These are phyloP conservation scores for Chondrosia reniformis DNA, from an alignment of 37 sponge, comb jelly and placozoan species.

Conservation along the genomic window DNA sequence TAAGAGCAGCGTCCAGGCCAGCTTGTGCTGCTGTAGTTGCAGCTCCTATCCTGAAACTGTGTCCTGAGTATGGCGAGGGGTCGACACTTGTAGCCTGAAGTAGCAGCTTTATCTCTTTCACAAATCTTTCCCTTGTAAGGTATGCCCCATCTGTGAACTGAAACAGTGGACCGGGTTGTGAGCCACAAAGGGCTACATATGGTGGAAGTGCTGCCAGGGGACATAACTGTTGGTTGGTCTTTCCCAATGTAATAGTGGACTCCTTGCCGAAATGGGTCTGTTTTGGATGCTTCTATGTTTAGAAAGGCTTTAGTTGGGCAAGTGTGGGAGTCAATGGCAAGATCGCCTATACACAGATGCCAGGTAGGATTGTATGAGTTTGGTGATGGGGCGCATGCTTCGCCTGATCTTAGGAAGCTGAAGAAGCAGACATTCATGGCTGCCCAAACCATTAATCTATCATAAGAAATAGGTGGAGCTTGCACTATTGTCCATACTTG, in stretches of 20 bases:
- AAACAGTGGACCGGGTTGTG: neutral
- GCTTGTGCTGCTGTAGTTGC: conserved; percentile 5
- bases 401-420: conserved; percentile 30
- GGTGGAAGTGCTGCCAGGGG: neutral
- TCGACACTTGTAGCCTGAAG: neutral
- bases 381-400: neutral
- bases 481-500: neutral
- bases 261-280: conserved; percentile 34
- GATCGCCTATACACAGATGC: conserved; percentile 14
- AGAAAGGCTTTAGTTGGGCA: neutral
- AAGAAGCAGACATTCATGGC: conserved; percentile 32
- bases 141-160: neutral
- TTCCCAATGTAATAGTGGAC: neutral
- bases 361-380: neutral
- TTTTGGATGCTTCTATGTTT: conserved; percentile 8
- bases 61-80: neutral
- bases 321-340: neutral
- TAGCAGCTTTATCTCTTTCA: neutral
- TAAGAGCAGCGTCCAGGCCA: neutral
- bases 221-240: neutral
- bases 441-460: conserved; percentile 39
- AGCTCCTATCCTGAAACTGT: conserved; percentile 14
- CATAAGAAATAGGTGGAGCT: neutral
- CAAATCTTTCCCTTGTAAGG: neutral
- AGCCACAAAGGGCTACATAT: neutral